Conservation (phyloP, 2,888 invertebrate species). For the Drosophila pegasa region DNA sequence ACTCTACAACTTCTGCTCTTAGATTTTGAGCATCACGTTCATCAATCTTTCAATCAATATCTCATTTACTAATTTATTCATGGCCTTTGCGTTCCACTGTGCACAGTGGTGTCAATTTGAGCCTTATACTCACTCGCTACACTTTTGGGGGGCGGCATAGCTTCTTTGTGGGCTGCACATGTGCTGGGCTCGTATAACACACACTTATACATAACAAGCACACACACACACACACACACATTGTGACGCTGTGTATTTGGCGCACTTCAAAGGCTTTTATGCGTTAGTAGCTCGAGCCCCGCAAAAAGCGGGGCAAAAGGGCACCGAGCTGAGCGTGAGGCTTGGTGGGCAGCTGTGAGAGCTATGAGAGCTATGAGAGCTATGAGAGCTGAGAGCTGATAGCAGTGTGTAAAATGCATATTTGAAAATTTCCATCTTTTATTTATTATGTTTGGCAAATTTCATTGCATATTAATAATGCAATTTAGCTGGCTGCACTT, state of each 20-base stretch:
- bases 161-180: conserved; percentile 18
- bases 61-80: background rate
- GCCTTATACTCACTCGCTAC: conserved; percentile 14
- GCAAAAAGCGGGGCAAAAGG: conserved; percentile 16
- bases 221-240: background rate
- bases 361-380: conserved; percentile 15
- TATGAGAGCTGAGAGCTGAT: conserved; percentile 11
- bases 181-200: conserved; percentile 28
- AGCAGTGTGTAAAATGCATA: conserved; percentile 36
- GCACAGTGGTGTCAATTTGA: conserved; percentile 47
- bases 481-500: conserved; percentile 66
- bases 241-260: conserved; percentile 30
- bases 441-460: conserved; percentile 77
- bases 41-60: background rate
- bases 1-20: no score
- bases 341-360: background rate
- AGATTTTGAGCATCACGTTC: background rate
- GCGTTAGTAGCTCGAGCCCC: conserved; percentile 40
- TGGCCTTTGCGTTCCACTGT: conserved; percentile 26
- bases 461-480: conserved; percentile 80
- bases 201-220: conserved; percentile 2
- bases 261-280: conserved; percentile 63
- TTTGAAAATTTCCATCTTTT: conserved; percentile 66
- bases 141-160: conserved; percentile 18
- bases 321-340: conserved; percentile 5